A percentile compares a stretch with the other conserved stretches of the same genome.
Conservation (phyloP, 2,888 invertebrate species). For the Eupithecia pulchellata region DNA sequence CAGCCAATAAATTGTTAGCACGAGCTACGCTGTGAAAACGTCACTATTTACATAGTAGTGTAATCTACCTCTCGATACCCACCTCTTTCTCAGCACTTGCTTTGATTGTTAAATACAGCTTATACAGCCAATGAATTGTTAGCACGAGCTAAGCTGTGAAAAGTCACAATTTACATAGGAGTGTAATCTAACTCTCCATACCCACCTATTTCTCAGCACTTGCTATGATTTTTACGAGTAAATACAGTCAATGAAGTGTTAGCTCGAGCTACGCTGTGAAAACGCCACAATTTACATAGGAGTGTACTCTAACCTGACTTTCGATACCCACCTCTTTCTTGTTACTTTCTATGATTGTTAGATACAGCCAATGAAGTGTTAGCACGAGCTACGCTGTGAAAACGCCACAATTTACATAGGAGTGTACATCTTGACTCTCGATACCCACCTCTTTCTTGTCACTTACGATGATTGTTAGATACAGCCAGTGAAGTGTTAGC, state of each 20-base stretch:
- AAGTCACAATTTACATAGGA: slow-evolving; percentile 34
- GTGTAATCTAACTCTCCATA: slow-evolving; percentile 77
- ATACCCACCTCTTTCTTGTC: not conserved
- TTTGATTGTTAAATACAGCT: not conserved
- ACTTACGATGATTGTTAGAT: not conserved
- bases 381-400: slow-evolving; percentile 10
- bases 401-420: slow-evolving; percentile 28
- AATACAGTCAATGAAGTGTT: slow-evolving; percentile 10
- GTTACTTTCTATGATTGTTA: too few relatives aligned
- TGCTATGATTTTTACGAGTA: not conserved
- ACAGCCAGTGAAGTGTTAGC: slow-evolving; percentile 17
- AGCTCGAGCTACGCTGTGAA: slow-evolving; percentile 11
- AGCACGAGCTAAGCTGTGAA: slow-evolving; percentile 11
- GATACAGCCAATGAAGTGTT: not conserved
- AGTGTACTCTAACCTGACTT: slow-evolving; percentile 26
- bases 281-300: slow-evolving; percentile 35
- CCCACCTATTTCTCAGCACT: not conserved
- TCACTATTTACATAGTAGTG: slow-evolving; percentile 31
- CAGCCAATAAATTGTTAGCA: slow-evolving; percentile 11
- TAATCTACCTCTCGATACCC: slow-evolving; percentile 77
- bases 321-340: too few relatives aligned
- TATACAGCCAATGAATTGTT: slow-evolving; percentile 9
- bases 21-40: slow-evolving; percentile 15
- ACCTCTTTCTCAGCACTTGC: not conserved
- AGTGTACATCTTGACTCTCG: slow-evolving; percentile 90